phyloP scores from a whole-genome alignment of 2,113 vertebrate genomes.

The Nematolebias whitei region DNA sequence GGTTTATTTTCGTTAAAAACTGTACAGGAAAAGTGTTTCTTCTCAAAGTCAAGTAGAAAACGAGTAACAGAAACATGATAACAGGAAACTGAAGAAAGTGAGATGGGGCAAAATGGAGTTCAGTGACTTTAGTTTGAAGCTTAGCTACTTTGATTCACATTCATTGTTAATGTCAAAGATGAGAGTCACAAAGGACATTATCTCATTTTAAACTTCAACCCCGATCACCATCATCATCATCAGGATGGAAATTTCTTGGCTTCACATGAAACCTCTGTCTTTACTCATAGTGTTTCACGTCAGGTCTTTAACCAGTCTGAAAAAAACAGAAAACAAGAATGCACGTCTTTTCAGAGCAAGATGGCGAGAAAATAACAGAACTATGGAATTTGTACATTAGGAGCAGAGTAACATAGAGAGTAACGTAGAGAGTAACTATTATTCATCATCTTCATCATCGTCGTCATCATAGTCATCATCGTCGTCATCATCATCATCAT shows the following conservation, averaged over 20 bases:
- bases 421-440: no score
- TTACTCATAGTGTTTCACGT: conserved; percentile 24
- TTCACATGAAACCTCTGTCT: conserved; percentile 30
- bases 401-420: conserved; percentile 22
- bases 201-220: conserved; percentile 19
- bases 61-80: conserved; percentile 43
- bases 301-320: conserved; percentile 24
- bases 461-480: conserved; percentile 57
- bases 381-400: conserved; percentile 21
- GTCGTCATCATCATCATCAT: conserved; percentile 45
- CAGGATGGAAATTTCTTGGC: conserved; percentile 6
- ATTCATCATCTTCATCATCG: conserved; percentile 31
- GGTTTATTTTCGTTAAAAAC: conserved; percentile 37
- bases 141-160: conserved; percentile 9
- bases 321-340: conserved; percentile 43
- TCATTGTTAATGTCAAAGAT: conserved; percentile 6
- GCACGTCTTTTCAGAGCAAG: conserved; percentile 24
- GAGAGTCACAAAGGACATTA: conserved; percentile 6
- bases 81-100: conserved; percentile 29
- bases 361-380: conserved; percentile 20
- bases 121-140: conserved; percentile 19
- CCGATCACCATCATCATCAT: conserved; percentile 14
- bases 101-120: conserved; percentile 6
- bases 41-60: conserved; percentile 65
- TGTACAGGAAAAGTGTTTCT: conserved; percentile 39